Conservation (phyloP, 2,888 invertebrate species). For the Choristoneura rosaceana region DNA sequence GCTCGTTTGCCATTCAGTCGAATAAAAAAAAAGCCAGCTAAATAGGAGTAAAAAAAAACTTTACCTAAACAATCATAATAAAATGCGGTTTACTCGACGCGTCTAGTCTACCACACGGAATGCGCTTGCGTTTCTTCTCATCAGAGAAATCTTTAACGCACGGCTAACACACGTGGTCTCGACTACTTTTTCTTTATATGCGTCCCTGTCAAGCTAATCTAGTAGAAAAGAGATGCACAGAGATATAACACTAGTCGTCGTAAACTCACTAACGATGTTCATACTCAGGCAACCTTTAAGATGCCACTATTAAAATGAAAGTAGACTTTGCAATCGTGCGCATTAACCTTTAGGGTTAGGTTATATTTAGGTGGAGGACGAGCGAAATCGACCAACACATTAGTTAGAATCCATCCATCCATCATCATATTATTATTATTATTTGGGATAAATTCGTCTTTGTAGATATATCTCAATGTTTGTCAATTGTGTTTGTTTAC, state of each 20-base stretch:
- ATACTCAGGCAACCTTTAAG: conserved; percentile 47
- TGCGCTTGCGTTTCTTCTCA: conserved; percentile 16
- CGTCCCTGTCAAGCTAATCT: not conserved
- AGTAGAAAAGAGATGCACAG: not conserved
- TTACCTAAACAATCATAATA: not conserved
- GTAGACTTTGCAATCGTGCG: conserved; percentile 48
- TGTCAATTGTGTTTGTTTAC: no score
- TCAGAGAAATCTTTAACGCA: conserved; percentile 19
- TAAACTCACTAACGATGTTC: conserved; percentile 52
- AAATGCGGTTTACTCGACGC: conserved; percentile 4
- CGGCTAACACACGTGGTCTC: not conserved
- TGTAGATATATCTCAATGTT: no score
- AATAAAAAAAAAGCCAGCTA: no score
- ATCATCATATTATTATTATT: no score
- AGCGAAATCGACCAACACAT: no score
- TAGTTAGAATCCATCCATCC: no score
- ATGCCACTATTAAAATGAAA: conserved; percentile 62
- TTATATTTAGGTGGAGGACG: no score
- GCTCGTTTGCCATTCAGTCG: no score
- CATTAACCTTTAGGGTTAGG: no score
- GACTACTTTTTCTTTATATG: not conserved
- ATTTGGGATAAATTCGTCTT: no score
- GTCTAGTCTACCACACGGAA: not conserved
- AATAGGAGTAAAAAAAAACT: not conserved
- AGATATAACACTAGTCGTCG: not conserved